phyloP scores from a whole-genome alignment of 2,888 invertebrate genomes.

The Ceratothoa steindachneri region DNA sequence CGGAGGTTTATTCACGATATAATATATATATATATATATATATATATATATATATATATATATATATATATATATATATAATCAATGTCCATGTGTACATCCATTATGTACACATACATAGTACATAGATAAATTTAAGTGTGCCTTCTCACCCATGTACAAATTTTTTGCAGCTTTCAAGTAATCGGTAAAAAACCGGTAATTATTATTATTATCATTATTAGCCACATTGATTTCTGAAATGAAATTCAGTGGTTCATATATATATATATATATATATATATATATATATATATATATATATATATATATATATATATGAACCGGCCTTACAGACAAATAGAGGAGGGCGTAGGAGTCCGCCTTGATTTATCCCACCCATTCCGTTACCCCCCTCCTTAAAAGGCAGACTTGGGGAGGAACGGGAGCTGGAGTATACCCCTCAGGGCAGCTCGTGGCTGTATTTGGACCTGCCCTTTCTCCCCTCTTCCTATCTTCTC shows the following conservation, averaged over 20 bases:
- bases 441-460: too few species aligned
- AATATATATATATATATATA: too few species aligned
- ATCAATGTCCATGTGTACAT: not conserved
- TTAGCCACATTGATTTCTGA: not conserved
- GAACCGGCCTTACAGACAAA: not conserved
- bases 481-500: too few species aligned
- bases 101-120: not conserved
- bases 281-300: constrained; percentile 7
- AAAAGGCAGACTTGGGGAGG: too few species aligned
- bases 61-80: too few species aligned
- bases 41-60: too few species aligned
- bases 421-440: too few species aligned
- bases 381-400: too few species aligned
- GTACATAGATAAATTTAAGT: not conserved
- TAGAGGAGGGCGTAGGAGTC: too few species aligned
- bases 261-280: constrained; percentile 10
- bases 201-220: constrained; percentile 2
- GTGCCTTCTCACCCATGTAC: not conserved
- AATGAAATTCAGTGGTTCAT: not conserved
- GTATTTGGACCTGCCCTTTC: too few species aligned
- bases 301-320: not conserved
- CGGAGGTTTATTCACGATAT: too few species aligned
- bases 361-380: too few species aligned
- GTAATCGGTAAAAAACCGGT: not conserved
- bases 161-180: not conserved